Evolutionary conservation across 2,113 vertebrate species (phyloP).

Genomic region (Leiothrix lutea): DNA sequence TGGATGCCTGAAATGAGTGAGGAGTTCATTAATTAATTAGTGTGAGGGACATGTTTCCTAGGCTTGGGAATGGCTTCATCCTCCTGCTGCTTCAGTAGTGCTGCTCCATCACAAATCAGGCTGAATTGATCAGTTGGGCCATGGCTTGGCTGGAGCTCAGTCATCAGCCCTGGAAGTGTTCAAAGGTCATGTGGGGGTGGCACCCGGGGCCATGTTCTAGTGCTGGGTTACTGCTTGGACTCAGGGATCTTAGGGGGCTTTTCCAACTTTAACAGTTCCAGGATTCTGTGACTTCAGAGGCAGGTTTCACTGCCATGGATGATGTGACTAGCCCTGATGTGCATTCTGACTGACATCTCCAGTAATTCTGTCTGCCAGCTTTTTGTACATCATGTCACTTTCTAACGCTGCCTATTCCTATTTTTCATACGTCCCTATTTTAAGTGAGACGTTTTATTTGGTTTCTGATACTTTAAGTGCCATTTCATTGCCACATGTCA

Average conservation of each 20-base stretch:
- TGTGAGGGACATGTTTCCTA: background rate
- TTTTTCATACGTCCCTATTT: background rate
- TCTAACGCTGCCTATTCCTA: background rate
- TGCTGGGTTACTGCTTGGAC: background rate
- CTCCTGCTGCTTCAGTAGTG: background rate
- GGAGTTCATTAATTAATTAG: background rate
- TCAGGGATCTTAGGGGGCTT: background rate
- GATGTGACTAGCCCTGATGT: background rate
- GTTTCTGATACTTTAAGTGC: background rate
- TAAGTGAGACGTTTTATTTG: background rate
- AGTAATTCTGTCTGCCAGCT: background rate
- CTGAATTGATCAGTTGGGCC: background rate
- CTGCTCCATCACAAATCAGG: background rate
- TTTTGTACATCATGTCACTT: background rate
- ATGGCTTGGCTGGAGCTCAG: background rate
- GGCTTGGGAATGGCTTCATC: background rate
- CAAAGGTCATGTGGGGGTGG: accelerated
- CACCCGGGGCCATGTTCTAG: background rate
- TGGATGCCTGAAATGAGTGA: background rate
- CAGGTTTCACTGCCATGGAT: background rate
- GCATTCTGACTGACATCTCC: background rate
- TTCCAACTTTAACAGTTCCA: background rate
- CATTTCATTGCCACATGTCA: background rate
- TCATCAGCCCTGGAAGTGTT: background rate
- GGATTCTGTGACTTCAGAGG: background rate